phyloP scores from a whole-genome alignment of 2,113 vertebrate genomes.

The Hirundichthys speculiger region DNA sequence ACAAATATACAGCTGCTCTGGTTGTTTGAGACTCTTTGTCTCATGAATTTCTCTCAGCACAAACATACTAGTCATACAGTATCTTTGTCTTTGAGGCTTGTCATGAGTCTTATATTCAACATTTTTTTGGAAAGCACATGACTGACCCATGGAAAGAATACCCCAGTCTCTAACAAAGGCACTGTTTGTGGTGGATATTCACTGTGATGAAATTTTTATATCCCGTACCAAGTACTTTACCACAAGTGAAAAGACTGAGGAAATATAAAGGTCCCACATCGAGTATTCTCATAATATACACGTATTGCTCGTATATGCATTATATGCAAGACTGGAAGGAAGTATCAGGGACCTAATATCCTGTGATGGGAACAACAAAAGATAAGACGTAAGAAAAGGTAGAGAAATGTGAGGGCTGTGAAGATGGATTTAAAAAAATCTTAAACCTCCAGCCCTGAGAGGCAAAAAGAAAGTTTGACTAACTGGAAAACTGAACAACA shows the following conservation, averaged over 20 bases:
- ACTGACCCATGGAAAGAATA: slow-evolving; percentile 3
- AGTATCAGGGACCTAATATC: neutral
- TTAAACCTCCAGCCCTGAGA: too few species aligned
- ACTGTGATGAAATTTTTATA: neutral
- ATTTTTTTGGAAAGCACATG: slow-evolving; percentile 18
- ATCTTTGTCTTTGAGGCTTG: neutral
- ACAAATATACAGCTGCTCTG: too few species aligned
- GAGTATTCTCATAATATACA: too few species aligned
- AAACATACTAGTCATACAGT: neutral
- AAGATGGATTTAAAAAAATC: neutral
- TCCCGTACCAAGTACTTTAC: neutral
- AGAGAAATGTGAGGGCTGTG: too few species aligned
- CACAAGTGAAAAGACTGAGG: too few species aligned
- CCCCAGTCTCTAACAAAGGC: slow-evolving; percentile 11
- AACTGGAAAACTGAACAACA: too few species aligned
- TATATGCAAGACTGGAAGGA: too few species aligned
- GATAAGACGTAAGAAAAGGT: neutral
- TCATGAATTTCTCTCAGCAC: neutral
- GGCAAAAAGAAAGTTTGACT: too few species aligned
- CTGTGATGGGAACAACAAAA: neutral
- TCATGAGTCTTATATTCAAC: slow-evolving; percentile 17
- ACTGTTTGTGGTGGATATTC: neutral
- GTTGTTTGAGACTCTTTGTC: neutral
- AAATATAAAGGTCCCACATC: too few species aligned
- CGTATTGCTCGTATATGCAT: too few species aligned